Evolutionary conservation across 2,888 invertebrate genomes (phyloP).

Genomic region (Orthosia incerta): DNA sequence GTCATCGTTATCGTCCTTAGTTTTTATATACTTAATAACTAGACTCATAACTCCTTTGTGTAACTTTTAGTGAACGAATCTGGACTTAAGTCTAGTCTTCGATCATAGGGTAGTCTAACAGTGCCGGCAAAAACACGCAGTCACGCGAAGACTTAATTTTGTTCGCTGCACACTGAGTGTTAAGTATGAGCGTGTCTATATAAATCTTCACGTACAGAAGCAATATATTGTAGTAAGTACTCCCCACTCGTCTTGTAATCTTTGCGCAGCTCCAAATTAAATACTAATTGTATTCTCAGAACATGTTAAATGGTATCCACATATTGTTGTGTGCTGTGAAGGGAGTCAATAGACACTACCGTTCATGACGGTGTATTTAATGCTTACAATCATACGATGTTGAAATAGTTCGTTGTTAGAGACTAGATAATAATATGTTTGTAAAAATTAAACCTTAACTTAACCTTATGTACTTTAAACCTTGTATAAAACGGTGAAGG

Average conservation of each 20-base stretch:
- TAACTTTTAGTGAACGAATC: slow-evolving; percentile 40
- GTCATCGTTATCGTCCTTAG: slow-evolving; percentile 68
- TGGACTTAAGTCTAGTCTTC: slow-evolving; percentile 34
- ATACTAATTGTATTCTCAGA: slow-evolving; percentile 78
- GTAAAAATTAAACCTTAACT: no score
- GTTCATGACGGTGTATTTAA: slow-evolving; percentile 66
- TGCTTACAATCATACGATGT: slow-evolving; percentile 36
- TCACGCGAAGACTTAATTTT: slow-evolving; percentile 69
- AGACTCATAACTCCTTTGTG: slow-evolving; percentile 54
- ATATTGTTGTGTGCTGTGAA: slow-evolving; percentile 58
- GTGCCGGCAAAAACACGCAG: slow-evolving; percentile 40
- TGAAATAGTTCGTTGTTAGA: slow-evolving; percentile 30
- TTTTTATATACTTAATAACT: slow-evolving; percentile 57
- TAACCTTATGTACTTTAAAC: background rate
- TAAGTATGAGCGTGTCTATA: slow-evolving; percentile 62
- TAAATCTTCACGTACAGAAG: slow-evolving; percentile 70
- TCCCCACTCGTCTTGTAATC: slow-evolving; percentile 74
- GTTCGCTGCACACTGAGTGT: slow-evolving; percentile 57
- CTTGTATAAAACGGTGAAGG: background rate
- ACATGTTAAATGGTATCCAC: slow-evolving; percentile 68
- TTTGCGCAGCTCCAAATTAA: slow-evolving; percentile 74
- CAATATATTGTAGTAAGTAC: slow-evolving; percentile 72
- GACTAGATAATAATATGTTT: background rate
- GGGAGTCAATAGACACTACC: slow-evolving; percentile 69
- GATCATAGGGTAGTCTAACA: slow-evolving; percentile 51